Evolutionary conservation across 2,797 vertebrate genomes (phyloP).

Genomic region (Vespertilio murinus): DNA sequence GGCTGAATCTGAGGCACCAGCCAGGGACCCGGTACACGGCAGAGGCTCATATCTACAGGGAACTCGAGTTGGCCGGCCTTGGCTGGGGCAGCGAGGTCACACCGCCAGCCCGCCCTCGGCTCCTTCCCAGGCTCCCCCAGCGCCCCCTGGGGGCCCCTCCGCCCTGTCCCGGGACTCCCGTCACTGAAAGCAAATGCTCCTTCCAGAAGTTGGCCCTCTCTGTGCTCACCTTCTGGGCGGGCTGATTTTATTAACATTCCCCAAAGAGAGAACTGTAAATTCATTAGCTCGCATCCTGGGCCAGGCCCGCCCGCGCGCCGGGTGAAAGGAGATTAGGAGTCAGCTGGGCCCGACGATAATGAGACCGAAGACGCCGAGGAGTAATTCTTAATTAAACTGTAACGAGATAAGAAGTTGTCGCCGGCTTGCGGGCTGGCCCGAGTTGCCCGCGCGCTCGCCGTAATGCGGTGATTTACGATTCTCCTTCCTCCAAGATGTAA

Average conservation of each 20-base stretch:
- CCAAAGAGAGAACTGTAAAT: conserved; percentile 83
- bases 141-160: background rate
- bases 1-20: background rate
- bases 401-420: conserved; percentile 90
- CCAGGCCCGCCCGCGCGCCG: conserved; percentile 61
- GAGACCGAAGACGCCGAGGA: conserved; percentile 90
- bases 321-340: conserved; percentile 85
- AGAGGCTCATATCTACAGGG: background rate
- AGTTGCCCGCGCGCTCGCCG: conserved; percentile 80
- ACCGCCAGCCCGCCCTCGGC: too few relatives aligned
- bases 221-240: conserved; percentile 72
- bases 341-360: conserved; percentile 88
- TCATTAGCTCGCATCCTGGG: conserved; percentile 81
- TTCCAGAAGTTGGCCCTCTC: conserved; percentile 76
- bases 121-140: background rate
- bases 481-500: conserved; percentile 84
- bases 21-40: background rate
- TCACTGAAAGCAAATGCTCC: conserved; percentile 80
- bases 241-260: conserved; percentile 81
- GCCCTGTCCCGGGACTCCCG: background rate
- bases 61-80: background rate
- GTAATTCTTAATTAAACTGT: conserved; percentile 95
- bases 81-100: accelerated
- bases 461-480: conserved; percentile 90
- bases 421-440: conserved; percentile 79